Percentiles rank a stretch among this genome's conserved stretches.
phyloP scores from a whole-genome alignment of 2,797 vertebrate genomes.

The Trachops cirrhosus region DNA sequence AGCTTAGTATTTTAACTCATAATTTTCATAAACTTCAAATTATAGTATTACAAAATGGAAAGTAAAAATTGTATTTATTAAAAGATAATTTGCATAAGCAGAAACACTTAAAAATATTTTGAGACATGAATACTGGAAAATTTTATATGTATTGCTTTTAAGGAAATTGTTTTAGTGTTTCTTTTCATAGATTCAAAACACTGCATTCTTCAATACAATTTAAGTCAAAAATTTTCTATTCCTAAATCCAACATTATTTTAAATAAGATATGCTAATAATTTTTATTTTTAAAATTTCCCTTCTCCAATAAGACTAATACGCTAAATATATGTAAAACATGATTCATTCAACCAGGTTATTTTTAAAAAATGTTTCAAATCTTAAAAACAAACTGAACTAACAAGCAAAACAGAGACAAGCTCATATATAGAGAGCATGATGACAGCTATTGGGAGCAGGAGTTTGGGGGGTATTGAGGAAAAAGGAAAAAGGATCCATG shows the following conservation, averaged over 20 bases:
- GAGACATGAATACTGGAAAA: background rate
- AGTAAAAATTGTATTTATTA: slow-evolving; percentile 8
- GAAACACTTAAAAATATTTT: slow-evolving; percentile 44
- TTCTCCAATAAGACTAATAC: background rate
- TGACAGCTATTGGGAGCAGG: no score
- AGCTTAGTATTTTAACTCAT: slow-evolving; percentile 32
- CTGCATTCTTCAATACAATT: background rate
- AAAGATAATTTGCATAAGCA: background rate
- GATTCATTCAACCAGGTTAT: background rate
- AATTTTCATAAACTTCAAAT: slow-evolving; percentile 15
- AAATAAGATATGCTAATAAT: slow-evolving; percentile 22
- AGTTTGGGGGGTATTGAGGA: no score
- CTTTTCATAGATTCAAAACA: background rate
- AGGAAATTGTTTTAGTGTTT: background rate
- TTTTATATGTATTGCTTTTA: background rate
- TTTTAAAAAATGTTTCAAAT: slow-evolving; percentile 41
- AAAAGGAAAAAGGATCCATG: no score
- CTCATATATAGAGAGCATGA: no score
- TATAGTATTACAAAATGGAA: slow-evolving; percentile 6
- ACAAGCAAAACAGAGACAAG: no score
- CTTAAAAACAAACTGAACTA: background rate
- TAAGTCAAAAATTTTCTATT: slow-evolving; percentile 1
- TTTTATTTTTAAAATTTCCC: slow-evolving; percentile 20
- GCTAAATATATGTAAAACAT: background rate
- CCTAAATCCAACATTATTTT: slow-evolving; percentile 28